Conservation (phyloP, 2,797 vertebrate species). For the Rousettus madagascariensis region DNA sequence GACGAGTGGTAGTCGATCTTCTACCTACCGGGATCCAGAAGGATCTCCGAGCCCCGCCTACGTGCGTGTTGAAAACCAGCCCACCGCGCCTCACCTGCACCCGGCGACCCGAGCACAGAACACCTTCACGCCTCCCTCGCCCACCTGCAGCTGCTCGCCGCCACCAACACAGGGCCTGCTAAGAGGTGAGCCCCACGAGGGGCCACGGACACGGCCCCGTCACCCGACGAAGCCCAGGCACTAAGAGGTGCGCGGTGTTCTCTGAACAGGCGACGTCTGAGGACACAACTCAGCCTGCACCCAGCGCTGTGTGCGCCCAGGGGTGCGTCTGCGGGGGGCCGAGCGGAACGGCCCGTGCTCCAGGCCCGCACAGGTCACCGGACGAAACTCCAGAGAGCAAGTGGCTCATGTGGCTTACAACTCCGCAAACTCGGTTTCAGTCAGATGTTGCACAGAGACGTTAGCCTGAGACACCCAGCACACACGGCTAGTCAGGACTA, state of each 20-base stretch:
- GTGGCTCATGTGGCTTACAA: neutral
- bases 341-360: neutral
- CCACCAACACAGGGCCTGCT: slow-evolving; percentile 69
- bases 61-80: neutral
- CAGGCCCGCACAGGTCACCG: neutral
- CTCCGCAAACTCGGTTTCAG: no score
- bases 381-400: neutral
- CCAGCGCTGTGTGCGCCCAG: slow-evolving; percentile 45
- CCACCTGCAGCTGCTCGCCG: slow-evolving; percentile 43
- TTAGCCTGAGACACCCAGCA: neutral
- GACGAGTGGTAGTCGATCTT: neutral
- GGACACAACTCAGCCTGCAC: slow-evolving; percentile 55
- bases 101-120: neutral
- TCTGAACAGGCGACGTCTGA: slow-evolving; percentile 70
- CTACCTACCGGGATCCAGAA: neutral
- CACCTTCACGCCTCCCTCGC: neutral
- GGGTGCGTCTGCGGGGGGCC: slow-evolving; percentile 48
- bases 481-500: neutral
- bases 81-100: neutral
- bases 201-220: slow-evolving; percentile 62
- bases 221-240: slow-evolving; percentile 64
- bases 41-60: neutral
- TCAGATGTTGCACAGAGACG: neutral
- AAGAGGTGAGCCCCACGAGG: slow-evolving; percentile 76
- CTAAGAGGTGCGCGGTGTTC: slow-evolving; percentile 48